phyloP scores from a whole-genome alignment of 2,888 invertebrate genomes.

The Scaptomyza tumidula region DNA sequence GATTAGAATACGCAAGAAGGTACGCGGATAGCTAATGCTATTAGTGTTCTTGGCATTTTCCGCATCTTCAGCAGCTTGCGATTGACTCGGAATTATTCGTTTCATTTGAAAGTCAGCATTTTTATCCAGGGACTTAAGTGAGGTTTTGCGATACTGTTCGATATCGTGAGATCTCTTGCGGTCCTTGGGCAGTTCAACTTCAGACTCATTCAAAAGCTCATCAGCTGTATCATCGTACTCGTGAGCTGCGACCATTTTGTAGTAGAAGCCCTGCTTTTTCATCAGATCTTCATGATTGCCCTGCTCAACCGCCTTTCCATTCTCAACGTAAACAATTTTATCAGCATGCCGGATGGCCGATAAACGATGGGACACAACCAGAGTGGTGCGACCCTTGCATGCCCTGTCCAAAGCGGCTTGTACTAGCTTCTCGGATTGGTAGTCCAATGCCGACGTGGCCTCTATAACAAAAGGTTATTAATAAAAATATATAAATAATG shows the following conservation, averaged over 20 bases:
- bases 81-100: conserved; percentile 22
- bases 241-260: conserved; percentile 86
- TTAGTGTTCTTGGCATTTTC: conserved; percentile 7
- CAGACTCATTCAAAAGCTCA: conserved; percentile 61
- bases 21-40: conserved; percentile 57
- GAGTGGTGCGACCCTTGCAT: conserved; percentile 89
- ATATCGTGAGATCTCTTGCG: conserved; percentile 55
- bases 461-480: conserved; percentile 83
- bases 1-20: conserved; percentile 86
- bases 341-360: conserved; percentile 90
- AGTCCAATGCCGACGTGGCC: conserved; percentile 93
- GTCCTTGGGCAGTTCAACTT: conserved; percentile 42
- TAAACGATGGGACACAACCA: conserved; percentile 90
- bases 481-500: not conserved
- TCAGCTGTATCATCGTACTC: conserved; percentile 63
- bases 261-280: conserved; percentile 87
- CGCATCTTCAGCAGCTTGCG: not conserved
- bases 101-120: conserved; percentile 65
- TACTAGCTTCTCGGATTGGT: conserved; percentile 91
- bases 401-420: conserved; percentile 92
- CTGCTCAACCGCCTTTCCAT: conserved; percentile 89
- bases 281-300: conserved; percentile 90
- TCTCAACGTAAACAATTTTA: conserved; percentile 88
- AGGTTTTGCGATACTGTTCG: conserved; percentile 36
- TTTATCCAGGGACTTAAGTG: conserved; percentile 54